Evolutionary conservation across 2,113 vertebrate species (phyloP), one percentile per base, ranked within the genome.

Genomic region (Misgurnus anguillicaudatus): DNA sequence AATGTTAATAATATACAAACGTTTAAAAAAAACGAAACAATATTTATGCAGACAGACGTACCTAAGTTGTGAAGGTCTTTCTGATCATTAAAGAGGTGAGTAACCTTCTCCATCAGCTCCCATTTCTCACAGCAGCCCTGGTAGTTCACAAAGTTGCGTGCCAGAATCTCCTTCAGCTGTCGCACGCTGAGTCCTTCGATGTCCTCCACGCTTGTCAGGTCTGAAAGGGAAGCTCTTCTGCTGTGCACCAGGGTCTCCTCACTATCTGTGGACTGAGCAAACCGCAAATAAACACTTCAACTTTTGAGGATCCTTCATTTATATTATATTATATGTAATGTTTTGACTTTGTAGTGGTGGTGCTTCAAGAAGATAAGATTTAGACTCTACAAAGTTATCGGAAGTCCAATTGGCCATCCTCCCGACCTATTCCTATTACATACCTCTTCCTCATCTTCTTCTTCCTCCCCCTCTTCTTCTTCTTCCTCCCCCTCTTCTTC

Each of bases 91-190:
- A 96, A 99, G 17, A 99, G 93, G 11, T 95, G 92, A 0, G 88
- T 94, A 55, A 99, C 98, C 31, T 97, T 84, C 89, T 99, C 98
- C 90, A 98, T 94, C 88, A 99, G 93, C 89, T 99, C 98, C 98
- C 97, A 98, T 86, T 98, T 98, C 81, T 99, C 98, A 82, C 98
- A 99, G 93, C 98, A 99, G 91, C 97, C 98, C 86, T 98, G 97
- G 87, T 95, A 99, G 91, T 98, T 91, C 48, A 99, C 98, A 0
- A 99, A 99, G 92, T 99, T 99, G 19, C 96, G 92, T 31, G 95
- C 94, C 3, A 99, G 93, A 70, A 99, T 98, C 82, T 99, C 97
- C 83, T 99, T 99, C 77, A 99, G 93, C 91, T 98, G 97, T 0
- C 97, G 92, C 68, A 99, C 98, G 0, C 95, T 95, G 55, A 99